Conservation (phyloP, 2,797 vertebrate species). For the Anguilla pacifica region DNA sequence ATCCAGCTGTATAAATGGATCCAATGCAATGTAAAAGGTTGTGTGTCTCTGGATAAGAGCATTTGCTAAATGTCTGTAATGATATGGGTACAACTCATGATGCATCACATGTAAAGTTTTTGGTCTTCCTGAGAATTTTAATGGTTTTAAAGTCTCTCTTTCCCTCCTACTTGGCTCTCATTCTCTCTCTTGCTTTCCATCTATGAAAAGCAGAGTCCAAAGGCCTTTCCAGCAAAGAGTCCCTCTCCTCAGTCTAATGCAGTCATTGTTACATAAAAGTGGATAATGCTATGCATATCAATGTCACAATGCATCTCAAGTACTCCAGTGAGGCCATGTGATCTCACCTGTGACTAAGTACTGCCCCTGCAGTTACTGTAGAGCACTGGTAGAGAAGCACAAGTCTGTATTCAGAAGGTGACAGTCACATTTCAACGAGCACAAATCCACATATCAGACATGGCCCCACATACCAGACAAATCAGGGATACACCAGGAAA, state of each 20-base stretch:
- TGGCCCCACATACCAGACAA: background rate
- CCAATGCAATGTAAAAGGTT: no score
- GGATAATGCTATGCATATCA: background rate
- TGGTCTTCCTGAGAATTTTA: background rate
- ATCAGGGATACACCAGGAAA: background rate
- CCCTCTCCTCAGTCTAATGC: background rate
- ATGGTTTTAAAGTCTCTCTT: background rate
- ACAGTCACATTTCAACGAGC: background rate
- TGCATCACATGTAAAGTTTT: background rate
- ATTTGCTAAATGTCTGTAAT: background rate
- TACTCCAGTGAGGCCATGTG: background rate
- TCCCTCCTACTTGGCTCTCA: background rate
- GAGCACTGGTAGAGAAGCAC: background rate
- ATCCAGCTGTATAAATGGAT: no score
- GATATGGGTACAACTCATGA: background rate
- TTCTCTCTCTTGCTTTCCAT: background rate
- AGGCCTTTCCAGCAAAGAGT: background rate
- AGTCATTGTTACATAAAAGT: background rate
- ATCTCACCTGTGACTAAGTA: background rate
- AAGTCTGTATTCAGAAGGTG: background rate
- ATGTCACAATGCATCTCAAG: background rate
- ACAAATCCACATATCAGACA: background rate
- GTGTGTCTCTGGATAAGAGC: no score
- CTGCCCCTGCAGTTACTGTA: background rate
- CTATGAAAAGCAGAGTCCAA: background rate